A percentile compares a stretch with the other conserved stretches of the same genome.
Evolutionary conservation across 2,888 invertebrate species (phyloP).

Genomic region (Caenorhabditis sulstoni): DNA sequence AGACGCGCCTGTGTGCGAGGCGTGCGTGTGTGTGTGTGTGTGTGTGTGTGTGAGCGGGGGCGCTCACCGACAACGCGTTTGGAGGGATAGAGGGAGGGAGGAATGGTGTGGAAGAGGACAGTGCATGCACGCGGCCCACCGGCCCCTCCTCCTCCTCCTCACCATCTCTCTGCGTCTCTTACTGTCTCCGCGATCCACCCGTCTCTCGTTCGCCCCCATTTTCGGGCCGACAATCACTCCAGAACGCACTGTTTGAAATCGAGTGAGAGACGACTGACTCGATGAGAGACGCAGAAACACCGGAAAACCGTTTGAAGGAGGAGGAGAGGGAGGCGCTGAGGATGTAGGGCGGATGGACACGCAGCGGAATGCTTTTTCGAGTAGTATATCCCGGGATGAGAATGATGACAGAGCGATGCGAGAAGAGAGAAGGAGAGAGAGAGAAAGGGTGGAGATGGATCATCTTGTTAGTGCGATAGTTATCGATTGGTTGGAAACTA

Average conservation of each 20-base stretch:
- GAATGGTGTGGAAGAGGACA: constrained; percentile 34
- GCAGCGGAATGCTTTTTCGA: constrained; percentile 38
- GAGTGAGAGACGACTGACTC: too few species aligned
- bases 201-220: constrained; percentile 51
- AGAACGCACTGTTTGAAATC: constrained; percentile 47
- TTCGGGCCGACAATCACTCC: constrained; percentile 54
- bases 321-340: neutral
- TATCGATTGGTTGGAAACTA: constrained; percentile 33
- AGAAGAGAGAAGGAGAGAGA: constrained; percentile 11
- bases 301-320: constrained; percentile 29
- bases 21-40: too few species aligned
- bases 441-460: constrained; percentile 23
- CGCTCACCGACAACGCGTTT: too few species aligned
- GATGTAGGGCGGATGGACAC: constrained; percentile 36
- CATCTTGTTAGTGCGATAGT: constrained; percentile 36
- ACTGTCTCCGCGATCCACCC: neutral
- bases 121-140: constrained; percentile 36
- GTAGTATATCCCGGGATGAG: constrained; percentile 30
- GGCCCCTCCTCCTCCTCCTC: constrained; percentile 6
- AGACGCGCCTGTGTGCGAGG: too few species aligned
- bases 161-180: constrained; percentile 10
- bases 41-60: too few species aligned
- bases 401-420: constrained; percentile 14
- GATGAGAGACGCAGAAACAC: constrained; percentile 18
- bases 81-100: too few species aligned